Base-by-base conservation (phyloP, 2,797 vertebrate species). In the Mareca strepera region DNA sequence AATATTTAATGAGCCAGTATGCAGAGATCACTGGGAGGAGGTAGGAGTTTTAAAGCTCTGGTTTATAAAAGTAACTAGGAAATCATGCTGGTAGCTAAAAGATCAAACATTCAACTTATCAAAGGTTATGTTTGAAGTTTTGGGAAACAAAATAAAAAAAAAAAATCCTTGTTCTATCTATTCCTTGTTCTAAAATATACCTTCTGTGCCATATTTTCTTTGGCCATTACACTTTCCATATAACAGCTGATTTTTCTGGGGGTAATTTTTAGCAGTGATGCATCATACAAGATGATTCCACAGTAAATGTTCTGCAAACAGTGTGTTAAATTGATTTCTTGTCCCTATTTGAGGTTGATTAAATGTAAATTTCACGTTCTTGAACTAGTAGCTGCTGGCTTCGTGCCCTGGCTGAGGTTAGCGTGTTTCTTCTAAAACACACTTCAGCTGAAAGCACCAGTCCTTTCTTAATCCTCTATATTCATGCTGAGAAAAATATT, bases 101-200 rank as follows among this genome's bases (percentile, higher is more conserved):
- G 92, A 97, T 96, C 96, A 97, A 97, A 95, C 82, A n/a, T 84
- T 85, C 69, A 53, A 18, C 63, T 94, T 96, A 96, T 96, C 90
- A 91, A 96, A 93, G 80, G 90, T 95, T 96, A 90, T 1, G 16
- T 95, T 92, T 97, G 96, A 97, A 96, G 94, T 95, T 94, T 93
- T 84, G 88, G 77, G 81, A 95, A 90, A 85, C 52, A 95, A 96
- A 95, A 92, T 83, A 86, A 91, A 89, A 58, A 58, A 93, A 41
- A 43, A 18, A 43, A 93, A 68, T 67, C 46, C 66, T 93, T 85
- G 64, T 92, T 93, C 74, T 88, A 43, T 82, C 23, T 50, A 94
- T 72, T 67, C 39, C 66, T 93, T 85, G 55, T 91, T 93, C 74
- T 90, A 46, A 43, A 64, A 64, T 83, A 48, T 86, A 70, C 88